Evolutionary conservation across 1,140 invertebrate species (phyloP).

Genomic region (Orussus abietinus): DNA sequence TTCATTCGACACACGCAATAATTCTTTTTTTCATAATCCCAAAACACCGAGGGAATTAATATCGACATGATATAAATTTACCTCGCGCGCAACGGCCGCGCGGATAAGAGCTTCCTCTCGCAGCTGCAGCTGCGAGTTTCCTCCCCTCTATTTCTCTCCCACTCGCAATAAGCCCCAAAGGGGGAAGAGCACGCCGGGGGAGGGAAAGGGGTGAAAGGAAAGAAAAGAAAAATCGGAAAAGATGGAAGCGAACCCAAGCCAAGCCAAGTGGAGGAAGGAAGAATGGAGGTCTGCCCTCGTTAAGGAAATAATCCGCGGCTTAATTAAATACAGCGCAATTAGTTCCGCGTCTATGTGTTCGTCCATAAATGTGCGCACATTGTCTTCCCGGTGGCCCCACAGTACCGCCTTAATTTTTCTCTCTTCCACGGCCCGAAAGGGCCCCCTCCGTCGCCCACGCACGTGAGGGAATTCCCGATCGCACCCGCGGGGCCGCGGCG

Average conservation of each 20-base stretch:
- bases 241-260: slow-evolving; percentile 17
- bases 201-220: slow-evolving; percentile 4
- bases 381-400: too few species aligned
- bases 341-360: slow-evolving; percentile 22
- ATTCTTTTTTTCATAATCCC: too few species aligned
- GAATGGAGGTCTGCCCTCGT: slow-evolving; percentile 29
- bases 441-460: slow-evolving; percentile 2
- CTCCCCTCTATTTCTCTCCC: not conserved
- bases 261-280: slow-evolving; percentile 20
- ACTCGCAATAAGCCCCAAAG: too few species aligned
- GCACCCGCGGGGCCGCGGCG: slow-evolving; percentile 1
- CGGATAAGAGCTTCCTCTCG: not conserved
- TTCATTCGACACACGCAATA: too few species aligned
- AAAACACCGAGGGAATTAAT: too few species aligned
- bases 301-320: slow-evolving; percentile 36
- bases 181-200: too few species aligned
- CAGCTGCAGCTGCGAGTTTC: not conserved
- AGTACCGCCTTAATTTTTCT: slow-evolving; percentile 8
- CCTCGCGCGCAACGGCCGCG: too few species aligned
- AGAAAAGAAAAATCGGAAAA: slow-evolving; percentile 22
- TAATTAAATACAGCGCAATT: slow-evolving; percentile 38
- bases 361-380: too few species aligned
- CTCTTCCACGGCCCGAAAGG: not conserved
- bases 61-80: too few species aligned
- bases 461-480: slow-evolving; percentile 10